Conservation (phyloP, 2,797 vertebrate species). For the Danio aesculapii region DNA sequence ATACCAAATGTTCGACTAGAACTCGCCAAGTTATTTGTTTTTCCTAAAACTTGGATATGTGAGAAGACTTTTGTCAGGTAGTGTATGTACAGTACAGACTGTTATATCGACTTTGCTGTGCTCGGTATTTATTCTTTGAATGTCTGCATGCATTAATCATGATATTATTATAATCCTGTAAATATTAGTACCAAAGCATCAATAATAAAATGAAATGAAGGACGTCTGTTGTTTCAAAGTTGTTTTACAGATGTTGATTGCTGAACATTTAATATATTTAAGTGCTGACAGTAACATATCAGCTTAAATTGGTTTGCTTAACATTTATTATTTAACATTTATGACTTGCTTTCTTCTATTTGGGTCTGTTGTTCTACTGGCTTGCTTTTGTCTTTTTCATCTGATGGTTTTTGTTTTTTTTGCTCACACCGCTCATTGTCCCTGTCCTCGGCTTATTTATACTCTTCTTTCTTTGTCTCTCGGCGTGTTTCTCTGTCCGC, state of each 20-base stretch:
- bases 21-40: too few species aligned
- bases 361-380: neutral
- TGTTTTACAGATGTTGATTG: neutral
- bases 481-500: slow-evolving; percentile 25
- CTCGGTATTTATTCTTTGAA: neutral
- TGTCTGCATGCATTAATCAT: slow-evolving; percentile 1
- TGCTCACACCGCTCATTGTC: neutral
- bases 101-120: too few species aligned
- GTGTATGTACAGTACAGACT: too few species aligned
- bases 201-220: neutral
- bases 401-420: neutral
- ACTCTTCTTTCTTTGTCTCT: slow-evolving; percentile 25
- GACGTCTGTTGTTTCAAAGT: neutral
- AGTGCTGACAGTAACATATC: neutral
- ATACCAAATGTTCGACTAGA: too few species aligned
- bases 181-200: neutral
- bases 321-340: neutral
- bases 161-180: neutral
- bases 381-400: neutral
- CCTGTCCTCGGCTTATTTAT: slow-evolving; percentile 6
- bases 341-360: neutral
- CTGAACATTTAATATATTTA: neutral
- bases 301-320: neutral
- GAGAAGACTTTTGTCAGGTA: too few species aligned
- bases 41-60: too few species aligned